These are phyloP conservation scores for Loriculus beryllinus DNA, from an alignment of 2,797 vertebrate species.

Conservation along the genomic window DNA sequence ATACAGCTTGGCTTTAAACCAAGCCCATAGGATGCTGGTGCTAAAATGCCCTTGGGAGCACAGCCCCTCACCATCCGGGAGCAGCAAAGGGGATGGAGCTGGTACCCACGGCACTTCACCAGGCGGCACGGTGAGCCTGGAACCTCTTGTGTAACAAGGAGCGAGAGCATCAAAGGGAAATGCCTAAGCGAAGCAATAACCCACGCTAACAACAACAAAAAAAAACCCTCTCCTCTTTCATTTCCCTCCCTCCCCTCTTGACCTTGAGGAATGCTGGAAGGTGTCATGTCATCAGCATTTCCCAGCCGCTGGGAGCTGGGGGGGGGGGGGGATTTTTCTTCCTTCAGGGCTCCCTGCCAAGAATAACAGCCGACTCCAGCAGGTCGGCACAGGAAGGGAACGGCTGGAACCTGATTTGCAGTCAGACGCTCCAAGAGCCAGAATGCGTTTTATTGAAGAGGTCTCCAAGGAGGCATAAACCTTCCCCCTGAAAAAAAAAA, in stretches of 20 bases:
- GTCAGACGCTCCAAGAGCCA: constrained; percentile 78
- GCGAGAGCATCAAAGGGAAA: constrained; percentile 61
- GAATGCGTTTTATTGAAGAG: constrained; percentile 79
- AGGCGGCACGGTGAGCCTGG: neutral
- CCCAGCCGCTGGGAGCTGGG: constrained; percentile 68
- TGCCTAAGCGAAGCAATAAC: constrained; percentile 45
- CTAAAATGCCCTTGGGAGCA: neutral
- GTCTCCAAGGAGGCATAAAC: constrained; percentile 81
- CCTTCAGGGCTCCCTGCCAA: constrained; percentile 86
- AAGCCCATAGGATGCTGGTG: neutral
- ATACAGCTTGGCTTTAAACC: neutral
- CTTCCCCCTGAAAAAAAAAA: neutral
- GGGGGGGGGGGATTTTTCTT: constrained; percentile 38
- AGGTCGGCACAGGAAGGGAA: constrained; percentile 93
- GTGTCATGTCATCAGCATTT: constrained; percentile 87
- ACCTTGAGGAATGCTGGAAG: constrained; percentile 76
- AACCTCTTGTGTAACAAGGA: constrained; percentile 49
- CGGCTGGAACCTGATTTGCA: constrained; percentile 76
- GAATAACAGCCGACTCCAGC: constrained; percentile 93
- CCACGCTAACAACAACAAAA: neutral
- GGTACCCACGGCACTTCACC: neutral
- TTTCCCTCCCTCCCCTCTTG: constrained; percentile 64
- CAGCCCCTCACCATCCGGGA: neutral
- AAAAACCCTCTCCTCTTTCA: constrained; percentile 36
- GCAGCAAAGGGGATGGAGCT: neutral